Percentiles rank a stretch among this genome's conserved stretches.
phyloP scores from a whole-genome alignment of 2,113 vertebrate species.

The Caracal caracal region DNA sequence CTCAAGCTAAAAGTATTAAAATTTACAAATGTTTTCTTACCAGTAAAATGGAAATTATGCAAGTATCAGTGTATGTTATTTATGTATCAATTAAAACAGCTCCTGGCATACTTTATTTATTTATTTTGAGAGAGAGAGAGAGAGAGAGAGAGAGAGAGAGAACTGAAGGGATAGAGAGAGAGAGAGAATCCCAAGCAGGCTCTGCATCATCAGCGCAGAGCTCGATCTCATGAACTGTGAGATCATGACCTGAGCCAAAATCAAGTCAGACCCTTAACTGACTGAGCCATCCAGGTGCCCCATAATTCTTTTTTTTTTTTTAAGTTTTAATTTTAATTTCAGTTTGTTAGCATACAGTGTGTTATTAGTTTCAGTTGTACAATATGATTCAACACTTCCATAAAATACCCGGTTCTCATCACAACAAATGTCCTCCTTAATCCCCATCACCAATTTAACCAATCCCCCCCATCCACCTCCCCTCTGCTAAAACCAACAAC shows the following conservation, averaged over 20 bases:
- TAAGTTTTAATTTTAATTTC: neutral
- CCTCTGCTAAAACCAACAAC: neutral
- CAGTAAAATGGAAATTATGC: slow-evolving; percentile 24
- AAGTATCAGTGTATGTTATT: neutral
- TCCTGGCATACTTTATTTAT: too few relatives aligned
- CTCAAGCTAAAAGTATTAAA: neutral
- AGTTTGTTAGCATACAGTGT: neutral
- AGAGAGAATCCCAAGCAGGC: too few relatives aligned
- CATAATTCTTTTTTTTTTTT: neutral
- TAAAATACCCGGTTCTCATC: neutral
- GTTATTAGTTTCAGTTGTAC: neutral
- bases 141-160: too few relatives aligned
- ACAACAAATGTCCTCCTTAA: neutral
- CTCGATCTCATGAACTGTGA: too few relatives aligned
- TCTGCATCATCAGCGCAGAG: too few relatives aligned
- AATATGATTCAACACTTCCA: neutral
- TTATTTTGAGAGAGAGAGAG: too few relatives aligned
- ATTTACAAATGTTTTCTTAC: neutral
- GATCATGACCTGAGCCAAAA: too few relatives aligned
- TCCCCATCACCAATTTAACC: neutral
- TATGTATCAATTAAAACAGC: neutral
- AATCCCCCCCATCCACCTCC: neutral
- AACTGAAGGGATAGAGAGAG: too few relatives aligned
- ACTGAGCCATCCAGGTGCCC: too few relatives aligned
- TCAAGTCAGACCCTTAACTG: too few relatives aligned